Evolutionary conservation across 2,797 vertebrate genomes (phyloP).

Genomic region (Bradypodion pumilum): DNA sequence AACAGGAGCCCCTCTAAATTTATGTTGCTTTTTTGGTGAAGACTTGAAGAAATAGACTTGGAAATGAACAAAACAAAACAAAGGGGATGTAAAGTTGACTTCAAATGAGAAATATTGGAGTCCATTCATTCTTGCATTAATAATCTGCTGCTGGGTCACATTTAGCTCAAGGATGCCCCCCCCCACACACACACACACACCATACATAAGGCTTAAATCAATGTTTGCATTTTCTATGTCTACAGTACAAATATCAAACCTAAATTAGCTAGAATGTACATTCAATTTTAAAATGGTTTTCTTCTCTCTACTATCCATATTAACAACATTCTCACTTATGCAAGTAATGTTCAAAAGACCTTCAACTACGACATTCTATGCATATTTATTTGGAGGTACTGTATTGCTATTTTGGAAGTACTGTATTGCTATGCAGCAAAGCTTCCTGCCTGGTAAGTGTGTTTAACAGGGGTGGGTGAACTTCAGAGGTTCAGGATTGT

Average conservation of each 20-base stretch:
- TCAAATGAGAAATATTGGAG: neutral
- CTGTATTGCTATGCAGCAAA: neutral
- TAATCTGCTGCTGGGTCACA: neutral
- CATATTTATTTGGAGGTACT: neutral
- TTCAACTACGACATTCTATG: neutral
- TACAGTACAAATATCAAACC: neutral
- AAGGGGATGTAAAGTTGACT: neutral
- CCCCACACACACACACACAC: no score
- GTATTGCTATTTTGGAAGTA: neutral
- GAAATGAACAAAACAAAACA: neutral
- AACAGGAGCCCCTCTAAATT: neutral
- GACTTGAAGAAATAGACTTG: neutral
- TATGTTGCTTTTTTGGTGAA: neutral
- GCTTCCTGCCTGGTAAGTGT: neutral
- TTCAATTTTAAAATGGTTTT: neutral
- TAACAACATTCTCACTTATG: neutral
- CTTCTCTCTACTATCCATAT: neutral
- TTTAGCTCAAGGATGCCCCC: neutral
- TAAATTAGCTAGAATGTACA: neutral
- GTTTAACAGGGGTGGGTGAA: no score
- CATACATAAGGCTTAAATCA: neutral
- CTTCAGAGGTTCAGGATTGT: no score
- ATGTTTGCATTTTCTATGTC: neutral
- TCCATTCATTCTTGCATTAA: neutral
- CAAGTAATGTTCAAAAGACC: neutral